Conservation (phyloP, 2,888 invertebrate genomes). For the Nephrotoma appendiculata region DNA sequence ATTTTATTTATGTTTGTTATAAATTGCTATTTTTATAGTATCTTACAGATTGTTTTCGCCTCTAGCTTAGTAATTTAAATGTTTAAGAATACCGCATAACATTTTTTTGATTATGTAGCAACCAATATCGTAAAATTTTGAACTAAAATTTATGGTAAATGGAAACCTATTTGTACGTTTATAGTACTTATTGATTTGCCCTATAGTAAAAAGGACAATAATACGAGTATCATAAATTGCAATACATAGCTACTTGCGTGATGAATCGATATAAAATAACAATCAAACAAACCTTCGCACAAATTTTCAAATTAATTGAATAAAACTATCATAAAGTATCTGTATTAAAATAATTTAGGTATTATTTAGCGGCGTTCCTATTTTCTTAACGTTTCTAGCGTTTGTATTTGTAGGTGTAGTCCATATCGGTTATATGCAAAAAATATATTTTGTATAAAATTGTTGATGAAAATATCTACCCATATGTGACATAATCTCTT, state of each 20-base stretch:
- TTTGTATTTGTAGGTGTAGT: too few species aligned
- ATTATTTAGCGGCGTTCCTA: too few species aligned
- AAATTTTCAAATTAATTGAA: background rate
- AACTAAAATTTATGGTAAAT: background rate
- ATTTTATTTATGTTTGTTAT: background rate
- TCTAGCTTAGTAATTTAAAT: background rate
- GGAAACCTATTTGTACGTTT: background rate
- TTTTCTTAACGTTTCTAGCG: too few species aligned
- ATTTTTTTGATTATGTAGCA: background rate
- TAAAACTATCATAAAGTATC: background rate
- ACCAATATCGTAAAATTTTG: background rate
- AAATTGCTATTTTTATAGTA: background rate
- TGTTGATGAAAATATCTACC: too few species aligned
- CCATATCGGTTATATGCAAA: too few species aligned
- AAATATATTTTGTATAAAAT: too few species aligned
- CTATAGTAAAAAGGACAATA: background rate
- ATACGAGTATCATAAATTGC: background rate
- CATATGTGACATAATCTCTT: too few species aligned
- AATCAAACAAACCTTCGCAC: background rate
- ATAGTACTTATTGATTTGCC: background rate
- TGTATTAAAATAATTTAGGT: too few species aligned
- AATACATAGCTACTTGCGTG: background rate
- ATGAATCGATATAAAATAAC: background rate
- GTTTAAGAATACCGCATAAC: background rate
- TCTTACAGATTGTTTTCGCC: background rate